Conservation (phyloP, 1,140 invertebrate species). For the Bathynomus jamesi region DNA sequence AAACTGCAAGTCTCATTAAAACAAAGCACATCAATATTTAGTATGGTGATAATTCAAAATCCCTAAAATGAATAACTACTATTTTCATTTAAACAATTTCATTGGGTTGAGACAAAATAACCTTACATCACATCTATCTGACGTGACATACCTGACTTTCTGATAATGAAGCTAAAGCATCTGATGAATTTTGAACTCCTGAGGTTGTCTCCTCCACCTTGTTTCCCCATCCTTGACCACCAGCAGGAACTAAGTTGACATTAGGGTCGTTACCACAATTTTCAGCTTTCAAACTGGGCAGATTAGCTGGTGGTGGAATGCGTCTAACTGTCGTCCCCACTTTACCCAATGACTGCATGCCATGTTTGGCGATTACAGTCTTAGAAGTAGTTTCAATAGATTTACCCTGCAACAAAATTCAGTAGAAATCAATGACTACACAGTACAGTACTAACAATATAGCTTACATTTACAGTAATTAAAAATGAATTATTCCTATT, state of each 20-base stretch:
- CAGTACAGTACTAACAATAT: neutral
- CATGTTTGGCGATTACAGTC: conserved; percentile 91
- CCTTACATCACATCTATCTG: neutral
- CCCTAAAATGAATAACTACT: too few relatives aligned
- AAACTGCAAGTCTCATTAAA: too few relatives aligned
- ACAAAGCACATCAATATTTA: too few relatives aligned
- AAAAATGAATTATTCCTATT: neutral
- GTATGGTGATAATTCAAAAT: too few relatives aligned
- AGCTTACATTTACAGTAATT: neutral
- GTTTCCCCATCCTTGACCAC: conserved; percentile 63
- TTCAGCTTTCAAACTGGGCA: conserved; percentile 95
- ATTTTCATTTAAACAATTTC: too few relatives aligned
- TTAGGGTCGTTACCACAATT: conserved; percentile 64
- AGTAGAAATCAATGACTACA: neutral
- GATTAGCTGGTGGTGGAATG: conserved; percentile 83
- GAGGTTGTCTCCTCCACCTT: conserved; percentile 44
- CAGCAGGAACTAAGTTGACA: conserved; percentile 61
- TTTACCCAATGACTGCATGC: conserved; percentile 97
- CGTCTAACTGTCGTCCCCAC: conserved; percentile 80
- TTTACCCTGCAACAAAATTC: conserved; percentile 60
- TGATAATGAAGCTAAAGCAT: conserved; percentile 21
- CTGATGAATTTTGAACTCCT: conserved; percentile 13
- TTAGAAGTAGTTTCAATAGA: conserved; percentile 74
- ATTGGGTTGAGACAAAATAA: too few relatives aligned
- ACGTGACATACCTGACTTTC: neutral